A percentile compares a stretch with the other conserved stretches of the same genome.
These are phyloP conservation scores for Protodeltote pygarga DNA, from an alignment of 2,888 invertebrate species.

Conservation along the genomic window DNA sequence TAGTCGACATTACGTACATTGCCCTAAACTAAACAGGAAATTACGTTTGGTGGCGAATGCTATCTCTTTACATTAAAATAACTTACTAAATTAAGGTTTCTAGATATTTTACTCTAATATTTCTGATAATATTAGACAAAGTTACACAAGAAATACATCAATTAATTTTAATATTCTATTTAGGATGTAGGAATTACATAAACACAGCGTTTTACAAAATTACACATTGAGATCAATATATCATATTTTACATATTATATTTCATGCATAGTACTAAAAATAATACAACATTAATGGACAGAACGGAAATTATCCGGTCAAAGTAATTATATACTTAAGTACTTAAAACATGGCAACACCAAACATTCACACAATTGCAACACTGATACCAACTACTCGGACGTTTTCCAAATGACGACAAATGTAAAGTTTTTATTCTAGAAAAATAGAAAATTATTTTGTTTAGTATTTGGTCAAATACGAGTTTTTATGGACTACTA, in stretches of 20 bases:
- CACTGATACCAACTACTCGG: constrained; percentile 51
- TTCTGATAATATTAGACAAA: constrained; percentile 1
- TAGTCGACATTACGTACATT: constrained; percentile 11
- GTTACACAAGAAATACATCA: constrained; percentile 17
- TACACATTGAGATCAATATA: constrained; percentile 28
- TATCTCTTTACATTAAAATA: too few relatives aligned
- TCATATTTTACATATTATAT: constrained; percentile 5
- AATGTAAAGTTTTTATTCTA: constrained; percentile 58
- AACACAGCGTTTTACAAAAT: constrained; percentile 8
- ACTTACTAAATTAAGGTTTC: too few relatives aligned
- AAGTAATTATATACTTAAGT: background rate
- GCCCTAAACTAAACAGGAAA: constrained; percentile 5
- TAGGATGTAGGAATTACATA: constrained; percentile 1
- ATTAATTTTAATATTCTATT: constrained; percentile 10
- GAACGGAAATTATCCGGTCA: constrained; percentile 12
- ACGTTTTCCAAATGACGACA: constrained; percentile 58
- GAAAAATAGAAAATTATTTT: constrained; percentile 72
- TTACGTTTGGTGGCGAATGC: background rate
- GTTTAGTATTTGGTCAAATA: constrained; percentile 54
- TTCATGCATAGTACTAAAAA: constrained; percentile 17
- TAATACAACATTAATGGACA: constrained; percentile 30
- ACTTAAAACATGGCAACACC: constrained; percentile 44
- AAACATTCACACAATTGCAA: constrained; percentile 52
- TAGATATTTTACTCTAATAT: background rate
- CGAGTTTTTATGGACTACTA: constrained; percentile 22